Evolutionary conservation across 2,797 vertebrate species (phyloP).

Genomic region (Nothura maculosa): DNA sequence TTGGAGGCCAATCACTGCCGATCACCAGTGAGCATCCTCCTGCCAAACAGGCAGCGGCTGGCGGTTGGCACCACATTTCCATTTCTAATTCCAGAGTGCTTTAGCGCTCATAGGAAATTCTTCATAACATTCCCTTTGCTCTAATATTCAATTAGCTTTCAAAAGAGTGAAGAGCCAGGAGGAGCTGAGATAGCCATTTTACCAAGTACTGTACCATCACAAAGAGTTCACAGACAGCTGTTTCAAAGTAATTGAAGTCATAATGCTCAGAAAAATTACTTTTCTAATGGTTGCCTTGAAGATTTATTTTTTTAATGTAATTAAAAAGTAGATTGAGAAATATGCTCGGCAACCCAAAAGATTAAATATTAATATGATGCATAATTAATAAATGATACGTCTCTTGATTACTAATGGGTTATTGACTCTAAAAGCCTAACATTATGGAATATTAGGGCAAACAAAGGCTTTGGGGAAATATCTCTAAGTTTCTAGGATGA

Average conservation of each 20-base stretch:
- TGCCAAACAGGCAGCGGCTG: neutral
- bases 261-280: conserved; percentile 81
- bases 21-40: neutral
- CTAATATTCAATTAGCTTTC: conserved; percentile 70
- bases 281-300: conserved; percentile 86
- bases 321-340: conserved; percentile 87
- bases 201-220: conserved; percentile 73
- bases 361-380: conserved; percentile 86
- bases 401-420: conserved; percentile 88
- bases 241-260: conserved; percentile 79
- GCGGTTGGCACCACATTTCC: conserved; percentile 33
- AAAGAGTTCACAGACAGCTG: conserved; percentile 75
- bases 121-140: conserved; percentile 29
- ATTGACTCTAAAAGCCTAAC: conserved; percentile 86
- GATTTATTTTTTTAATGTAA: conserved; percentile 87
- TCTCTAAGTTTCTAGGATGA: conserved; percentile 71
- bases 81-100: conserved; percentile 46
- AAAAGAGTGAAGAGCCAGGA: conserved; percentile 35
- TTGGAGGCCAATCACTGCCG: neutral
- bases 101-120: conserved; percentile 59
- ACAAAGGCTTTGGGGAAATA: conserved; percentile 82
- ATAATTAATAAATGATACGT: conserved; percentile 89
- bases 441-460: conserved; percentile 84
- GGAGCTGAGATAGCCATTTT: conserved; percentile 71
- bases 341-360: conserved; percentile 80